phyloP scores from a whole-genome alignment of 2,113 vertebrate genomes.

The Conger conger region DNA sequence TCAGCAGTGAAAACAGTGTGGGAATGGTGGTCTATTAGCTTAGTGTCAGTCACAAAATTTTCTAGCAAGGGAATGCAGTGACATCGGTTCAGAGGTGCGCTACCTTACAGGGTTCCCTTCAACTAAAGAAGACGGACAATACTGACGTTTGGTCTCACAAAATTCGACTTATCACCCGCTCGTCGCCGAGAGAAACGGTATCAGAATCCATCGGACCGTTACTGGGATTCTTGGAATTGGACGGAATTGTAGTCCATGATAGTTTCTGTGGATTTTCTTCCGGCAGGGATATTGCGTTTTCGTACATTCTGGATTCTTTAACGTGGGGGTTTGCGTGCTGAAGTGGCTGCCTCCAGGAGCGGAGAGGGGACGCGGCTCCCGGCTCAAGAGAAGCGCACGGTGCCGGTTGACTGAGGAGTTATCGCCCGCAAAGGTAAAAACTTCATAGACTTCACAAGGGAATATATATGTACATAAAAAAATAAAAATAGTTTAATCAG shows the following conservation, averaged over 20 bases:
- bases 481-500: background rate
- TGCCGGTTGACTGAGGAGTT: constrained; percentile 56
- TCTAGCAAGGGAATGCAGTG: constrained; percentile 43
- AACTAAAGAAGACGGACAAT: constrained; percentile 35
- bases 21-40: constrained; percentile 21
- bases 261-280: constrained; percentile 49
- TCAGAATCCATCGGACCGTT: constrained; percentile 13
- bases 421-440: constrained; percentile 64
- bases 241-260: constrained; percentile 48
- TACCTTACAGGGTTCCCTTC: constrained; percentile 28
- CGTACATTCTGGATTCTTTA: constrained; percentile 53
- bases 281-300: constrained; percentile 25
- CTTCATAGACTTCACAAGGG: constrained; percentile 26
- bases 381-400: constrained; percentile 61
- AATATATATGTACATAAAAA: background rate
- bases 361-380: constrained; percentile 54
- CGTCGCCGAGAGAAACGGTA: constrained; percentile 27
- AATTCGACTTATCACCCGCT: constrained; percentile 23
- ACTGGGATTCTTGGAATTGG: constrained; percentile 29
- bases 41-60: constrained; percentile 29
- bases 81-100: constrained; percentile 47
- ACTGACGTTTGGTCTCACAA: constrained; percentile 31
- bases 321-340: constrained; percentile 39
- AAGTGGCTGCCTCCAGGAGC: constrained; percentile 48
- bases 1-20: constrained; percentile 44